Evolutionary conservation across 2,888 invertebrate genomes (phyloP).

Genomic region (Syritta pipiens): DNA sequence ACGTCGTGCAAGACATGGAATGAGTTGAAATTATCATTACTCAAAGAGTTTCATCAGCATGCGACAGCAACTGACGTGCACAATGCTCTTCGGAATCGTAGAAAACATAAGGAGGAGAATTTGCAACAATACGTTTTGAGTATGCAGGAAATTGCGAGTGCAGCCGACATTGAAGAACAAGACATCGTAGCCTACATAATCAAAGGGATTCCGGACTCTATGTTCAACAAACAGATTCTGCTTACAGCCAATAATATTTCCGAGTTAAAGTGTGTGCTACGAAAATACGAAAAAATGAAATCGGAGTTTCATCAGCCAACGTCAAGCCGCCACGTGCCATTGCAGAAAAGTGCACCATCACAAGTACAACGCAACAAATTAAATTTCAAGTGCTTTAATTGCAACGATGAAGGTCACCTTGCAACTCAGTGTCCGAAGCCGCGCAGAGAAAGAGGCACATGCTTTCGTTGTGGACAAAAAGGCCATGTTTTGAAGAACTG

Average conservation of each 20-base stretch:
- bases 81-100: conserved; percentile 21
- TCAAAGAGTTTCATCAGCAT: conserved; percentile 30
- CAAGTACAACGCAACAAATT: background rate
- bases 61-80: conserved; percentile 21
- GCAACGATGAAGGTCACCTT: conserved; percentile 19
- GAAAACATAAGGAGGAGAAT: conserved; percentile 18
- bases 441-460: conserved; percentile 16
- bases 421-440: conserved; percentile 8
- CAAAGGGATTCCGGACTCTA: conserved; percentile 14
- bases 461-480: conserved; percentile 21
- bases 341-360: background rate
- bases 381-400: conserved; percentile 21
- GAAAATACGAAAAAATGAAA: conserved; percentile 31
- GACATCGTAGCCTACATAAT: conserved; percentile 18
- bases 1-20: conserved; percentile 10
- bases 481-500: conserved; percentile 21
- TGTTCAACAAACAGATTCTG: conserved; percentile 25
- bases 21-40: conserved; percentile 26
- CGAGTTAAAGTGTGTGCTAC: conserved; percentile 1
- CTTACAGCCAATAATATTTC: conserved; percentile 18
- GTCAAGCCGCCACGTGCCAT: background rate
- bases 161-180: conserved; percentile 33
- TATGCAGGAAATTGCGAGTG: conserved; percentile 30
- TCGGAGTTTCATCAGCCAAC: conserved; percentile 10
- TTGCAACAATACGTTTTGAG: conserved; percentile 29